A percentile compares a stretch with the other conserved stretches of the same genome.
Conservation (phyloP, 2,888 invertebrate species). For the Lasioglossum oenotherae region DNA sequence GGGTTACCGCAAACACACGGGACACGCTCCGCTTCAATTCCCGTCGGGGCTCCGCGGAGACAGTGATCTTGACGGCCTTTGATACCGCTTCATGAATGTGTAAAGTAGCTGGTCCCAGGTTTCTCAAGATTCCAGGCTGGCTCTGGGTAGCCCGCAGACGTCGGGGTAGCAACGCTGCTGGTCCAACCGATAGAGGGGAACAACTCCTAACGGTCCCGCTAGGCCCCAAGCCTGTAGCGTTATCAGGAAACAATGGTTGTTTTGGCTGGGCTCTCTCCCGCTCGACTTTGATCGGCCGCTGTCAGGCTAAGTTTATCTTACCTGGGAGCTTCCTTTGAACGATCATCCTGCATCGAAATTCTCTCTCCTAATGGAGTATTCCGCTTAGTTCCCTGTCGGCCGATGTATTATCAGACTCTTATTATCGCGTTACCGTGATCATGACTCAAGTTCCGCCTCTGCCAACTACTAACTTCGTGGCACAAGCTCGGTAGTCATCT, state of each 20-base stretch:
- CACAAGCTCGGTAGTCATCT: background rate
- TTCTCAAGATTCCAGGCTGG: slow-evolving; percentile 48
- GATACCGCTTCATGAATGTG: slow-evolving; percentile 82
- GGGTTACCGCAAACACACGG: slow-evolving; percentile 82
- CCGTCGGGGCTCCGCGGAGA: slow-evolving; percentile 69
- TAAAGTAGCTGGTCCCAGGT: slow-evolving; percentile 73
- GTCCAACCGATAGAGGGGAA: slow-evolving; percentile 39
- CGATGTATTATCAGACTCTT: slow-evolving; percentile 47
- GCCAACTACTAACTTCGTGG: background rate
- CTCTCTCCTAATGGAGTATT: slow-evolving; percentile 66
- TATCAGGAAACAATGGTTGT: slow-evolving; percentile 71
- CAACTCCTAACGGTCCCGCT: slow-evolving; percentile 36
- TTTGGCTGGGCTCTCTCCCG: slow-evolving; percentile 57
- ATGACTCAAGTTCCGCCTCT: slow-evolving; percentile 10
- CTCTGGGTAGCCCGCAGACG: slow-evolving; percentile 28
- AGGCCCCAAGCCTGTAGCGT: slow-evolving; percentile 53
- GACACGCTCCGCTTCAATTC: slow-evolving; percentile 78
- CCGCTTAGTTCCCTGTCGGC: slow-evolving; percentile 23
- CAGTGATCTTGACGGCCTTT: slow-evolving; percentile 80
- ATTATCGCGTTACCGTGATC: slow-evolving; percentile 46
- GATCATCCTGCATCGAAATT: slow-evolving; percentile 66
- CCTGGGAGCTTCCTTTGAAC: slow-evolving; percentile 61
- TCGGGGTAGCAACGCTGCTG: slow-evolving; percentile 17
- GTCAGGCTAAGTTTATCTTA: slow-evolving; percentile 67
- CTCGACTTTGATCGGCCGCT: slow-evolving; percentile 66